Evolutionary conservation across 2,797 vertebrate genomes (phyloP), one percentile per base, ranked within the genome.

Genomic region (Heliangelus exortis): DNA sequence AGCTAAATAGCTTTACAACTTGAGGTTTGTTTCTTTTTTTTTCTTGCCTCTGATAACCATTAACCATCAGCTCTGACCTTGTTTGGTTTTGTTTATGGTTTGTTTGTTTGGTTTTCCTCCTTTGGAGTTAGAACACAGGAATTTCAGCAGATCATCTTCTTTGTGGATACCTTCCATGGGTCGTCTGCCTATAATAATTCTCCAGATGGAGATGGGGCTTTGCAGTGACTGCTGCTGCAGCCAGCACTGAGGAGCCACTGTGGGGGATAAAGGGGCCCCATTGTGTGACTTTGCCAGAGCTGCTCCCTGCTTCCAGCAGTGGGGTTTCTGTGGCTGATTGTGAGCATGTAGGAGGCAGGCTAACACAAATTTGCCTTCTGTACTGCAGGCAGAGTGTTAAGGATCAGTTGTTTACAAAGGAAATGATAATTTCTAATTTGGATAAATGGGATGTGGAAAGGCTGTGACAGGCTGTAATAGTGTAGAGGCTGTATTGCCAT

Each of bases 341-440:
- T 59, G 73, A 77, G 50, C 17, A 1, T 58, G 68, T 28, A 51
- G 82, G 82, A 89, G 79, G 72, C 75, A 53, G 84, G 48, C 39
- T 4, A 62, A 47, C 54, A 71, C 66, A 80, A 58, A 62, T 92
- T 75, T 67, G 73, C 59, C 69, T 72, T 81, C 93, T 72, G 91
- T 55, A 39, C 48, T 47, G 62, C 76, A 66, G 82, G 76, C 82
- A 54, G 80, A 26, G 43, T 77, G 87, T 85, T 85, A 85, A 83
- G 72, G 86, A 36, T 45, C 7, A 2, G 54, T 72, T 93, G 89
- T 95, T 95, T 95, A 84, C 94, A 75, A 93, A 75, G 85, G 81
- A 75, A 69, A 67, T 66, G 82, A 84, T 92, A 85, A 83, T 88
- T 91, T 84, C 82, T 65, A 16, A 29, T 66, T 91, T 73, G 67